phyloP scores from a whole-genome alignment of 2,797 vertebrate genomes.

The Crenuchus spilurus region DNA sequence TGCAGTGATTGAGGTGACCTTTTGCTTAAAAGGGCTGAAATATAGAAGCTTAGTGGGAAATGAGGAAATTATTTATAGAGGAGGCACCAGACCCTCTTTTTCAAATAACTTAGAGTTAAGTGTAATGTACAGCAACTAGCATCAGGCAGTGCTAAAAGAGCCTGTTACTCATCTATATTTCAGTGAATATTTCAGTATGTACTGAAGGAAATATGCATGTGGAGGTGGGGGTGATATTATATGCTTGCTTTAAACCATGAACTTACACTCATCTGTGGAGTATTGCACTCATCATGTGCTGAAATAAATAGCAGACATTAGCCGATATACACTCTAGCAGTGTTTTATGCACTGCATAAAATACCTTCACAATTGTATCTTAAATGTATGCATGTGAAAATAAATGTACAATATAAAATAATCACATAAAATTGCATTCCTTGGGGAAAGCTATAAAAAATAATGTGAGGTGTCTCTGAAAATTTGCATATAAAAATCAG shows the following conservation, averaged over 20 bases:
- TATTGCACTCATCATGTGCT: no score
- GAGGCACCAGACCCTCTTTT: conserved; percentile 8
- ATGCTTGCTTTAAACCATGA: background rate
- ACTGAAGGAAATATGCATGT: background rate
- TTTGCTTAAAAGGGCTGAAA: conserved; percentile 49
- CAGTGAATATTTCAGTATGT: background rate
- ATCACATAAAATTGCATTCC: no score
- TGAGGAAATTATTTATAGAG: conserved; percentile 17
- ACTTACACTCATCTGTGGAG: background rate
- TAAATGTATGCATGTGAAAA: no score
- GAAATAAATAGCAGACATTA: no score
- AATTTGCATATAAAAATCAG: no score
- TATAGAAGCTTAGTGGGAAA: conserved; percentile 7
- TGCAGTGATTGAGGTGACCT: conserved; percentile 67
- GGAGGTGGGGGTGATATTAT: background rate
- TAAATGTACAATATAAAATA: no score
- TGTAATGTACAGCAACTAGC: background rate
- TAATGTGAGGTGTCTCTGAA: no score
- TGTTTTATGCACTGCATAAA: no score
- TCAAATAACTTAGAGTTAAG: background rate
- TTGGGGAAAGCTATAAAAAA: no score
- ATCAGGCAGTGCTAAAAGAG: background rate
- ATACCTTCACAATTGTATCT: no score
- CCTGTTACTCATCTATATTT: conserved; percentile 4
- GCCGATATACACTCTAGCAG: no score